Evolutionary conservation across 2,113 vertebrate species (phyloP), one percentile per base, ranked within the genome.

Genomic region (Calyptomena viridis): DNA sequence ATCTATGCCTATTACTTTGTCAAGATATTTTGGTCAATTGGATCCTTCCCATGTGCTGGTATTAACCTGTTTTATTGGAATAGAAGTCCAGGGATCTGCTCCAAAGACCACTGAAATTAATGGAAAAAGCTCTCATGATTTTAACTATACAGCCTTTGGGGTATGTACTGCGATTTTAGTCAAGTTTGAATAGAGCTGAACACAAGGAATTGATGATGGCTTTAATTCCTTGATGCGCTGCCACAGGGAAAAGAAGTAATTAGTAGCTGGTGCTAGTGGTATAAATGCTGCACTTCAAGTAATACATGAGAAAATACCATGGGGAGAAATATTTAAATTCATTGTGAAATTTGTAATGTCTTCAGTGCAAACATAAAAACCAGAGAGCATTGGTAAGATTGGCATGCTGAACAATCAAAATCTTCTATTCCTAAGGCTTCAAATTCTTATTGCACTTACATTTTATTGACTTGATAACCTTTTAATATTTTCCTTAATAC

Each of bases 371-470:
- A 33, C 37, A 13, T 31, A 63, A 74, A 89, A 50, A 62, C 12
- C 42, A 58, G 25, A 62, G 15, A 14, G 16, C 13, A 52, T 6
- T 1, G 8, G 18, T 69, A 66, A 84, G 40, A 55, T 6, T 55
- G 21, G 14, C 42, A 50, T 10, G 8, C 31, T 94, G 89, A 92
- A 25, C 2, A 16, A 42, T 87, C 55, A 91, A 28, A 84, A 87
- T 93, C 52, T 75, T 64, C 35, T 60, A 27, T 80, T 95, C 20
- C n/a, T 90, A 71, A 18, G 37, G 10, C 23, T 90, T 92, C 58
- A 87, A 31, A 66, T 82, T 94, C 82, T 94, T 87, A 64, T 17
- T 96, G 59, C 52, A 55, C 39, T 85, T 92, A 31, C 20, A 75
- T 49, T 49, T 60, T 89, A 73, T 53, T 94, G 95, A 81, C 86